phyloP scores from a whole-genome alignment of 2,113 vertebrate genomes.

The Nibea coibor region DNA sequence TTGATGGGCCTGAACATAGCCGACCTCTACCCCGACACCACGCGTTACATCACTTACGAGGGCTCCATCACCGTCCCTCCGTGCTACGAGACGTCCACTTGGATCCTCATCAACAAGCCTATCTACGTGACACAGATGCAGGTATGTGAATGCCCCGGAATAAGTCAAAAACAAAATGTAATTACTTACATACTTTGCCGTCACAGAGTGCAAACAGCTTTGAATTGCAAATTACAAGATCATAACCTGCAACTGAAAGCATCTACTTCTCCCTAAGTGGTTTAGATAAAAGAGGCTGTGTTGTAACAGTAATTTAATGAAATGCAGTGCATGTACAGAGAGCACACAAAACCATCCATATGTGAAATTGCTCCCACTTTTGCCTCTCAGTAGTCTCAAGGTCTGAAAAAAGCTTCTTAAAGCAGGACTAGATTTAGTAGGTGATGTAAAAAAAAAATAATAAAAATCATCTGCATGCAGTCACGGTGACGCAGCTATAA shows the following conservation, averaged over 20 bases:
- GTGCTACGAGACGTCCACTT: conserved; percentile 95
- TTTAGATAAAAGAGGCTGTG: conserved; percentile 22
- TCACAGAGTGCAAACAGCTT: conserved; percentile 14
- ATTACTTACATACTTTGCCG: conserved; percentile 16
- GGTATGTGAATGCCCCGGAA: conserved; percentile 76
- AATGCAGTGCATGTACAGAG: neutral
- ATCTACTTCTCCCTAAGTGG: conserved; percentile 16
- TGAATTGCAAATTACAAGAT: conserved; percentile 53
- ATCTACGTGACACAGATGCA: conserved; percentile 97
- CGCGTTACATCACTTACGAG: conserved; percentile 96
- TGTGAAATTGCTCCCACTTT: neutral
- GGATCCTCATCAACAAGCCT: conserved; percentile 98
- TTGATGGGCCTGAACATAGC: conserved; percentile 94
- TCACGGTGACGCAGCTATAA: neutral
- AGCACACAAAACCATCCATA: neutral
- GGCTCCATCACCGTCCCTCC: conserved; percentile 95
- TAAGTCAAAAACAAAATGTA: conserved; percentile 3
- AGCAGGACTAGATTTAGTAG: neutral
- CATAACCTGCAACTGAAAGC: conserved; percentile 23
- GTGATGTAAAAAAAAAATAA: neutral
- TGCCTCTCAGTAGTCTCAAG: neutral
- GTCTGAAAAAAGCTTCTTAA: neutral
- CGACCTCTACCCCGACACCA: conserved; percentile 94
- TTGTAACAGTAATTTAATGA: conserved; percentile 13
- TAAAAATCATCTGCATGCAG: neutral